Conservation (phyloP, 2,113 vertebrate genomes). For the Meles meles region DNA sequence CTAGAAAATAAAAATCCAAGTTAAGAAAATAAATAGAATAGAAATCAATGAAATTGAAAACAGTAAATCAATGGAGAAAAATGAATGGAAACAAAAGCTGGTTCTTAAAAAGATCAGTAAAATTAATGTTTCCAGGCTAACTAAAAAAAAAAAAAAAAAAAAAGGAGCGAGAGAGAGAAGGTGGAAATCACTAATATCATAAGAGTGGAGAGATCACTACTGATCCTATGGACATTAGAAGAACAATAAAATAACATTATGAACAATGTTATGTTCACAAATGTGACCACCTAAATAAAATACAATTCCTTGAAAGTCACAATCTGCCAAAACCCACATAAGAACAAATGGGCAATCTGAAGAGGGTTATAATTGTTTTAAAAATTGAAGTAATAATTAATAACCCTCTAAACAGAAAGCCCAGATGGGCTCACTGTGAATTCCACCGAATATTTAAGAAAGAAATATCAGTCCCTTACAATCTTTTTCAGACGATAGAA, state of each 20-base stretch:
- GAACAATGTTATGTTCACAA: not conserved
- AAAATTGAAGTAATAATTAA: not conserved
- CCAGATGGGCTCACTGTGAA: not conserved
- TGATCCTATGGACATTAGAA: not conserved
- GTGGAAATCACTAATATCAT: not conserved
- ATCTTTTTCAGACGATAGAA: not conserved
- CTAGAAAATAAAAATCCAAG: not conserved
- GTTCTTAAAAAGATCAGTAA: not conserved
- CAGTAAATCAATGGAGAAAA: not conserved
- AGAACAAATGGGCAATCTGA: not conserved
- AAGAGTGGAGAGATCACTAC: not conserved
- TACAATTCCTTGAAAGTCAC: not conserved
- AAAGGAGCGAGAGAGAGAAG: not conserved
- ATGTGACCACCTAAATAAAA: not conserved
- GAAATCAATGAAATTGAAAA: not conserved
- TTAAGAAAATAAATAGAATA: not conserved
- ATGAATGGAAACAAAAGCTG: not conserved
- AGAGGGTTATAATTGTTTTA: not conserved
- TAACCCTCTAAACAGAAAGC: not conserved
- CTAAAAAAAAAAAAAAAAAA: not conserved
- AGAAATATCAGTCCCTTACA: not conserved
- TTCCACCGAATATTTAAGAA: not conserved
- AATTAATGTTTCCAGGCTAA: not conserved
- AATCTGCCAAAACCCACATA: not conserved
- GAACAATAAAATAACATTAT: not conserved